Conservation (phyloP, 2,888 invertebrate genomes). For the Mimachlamys varia region DNA sequence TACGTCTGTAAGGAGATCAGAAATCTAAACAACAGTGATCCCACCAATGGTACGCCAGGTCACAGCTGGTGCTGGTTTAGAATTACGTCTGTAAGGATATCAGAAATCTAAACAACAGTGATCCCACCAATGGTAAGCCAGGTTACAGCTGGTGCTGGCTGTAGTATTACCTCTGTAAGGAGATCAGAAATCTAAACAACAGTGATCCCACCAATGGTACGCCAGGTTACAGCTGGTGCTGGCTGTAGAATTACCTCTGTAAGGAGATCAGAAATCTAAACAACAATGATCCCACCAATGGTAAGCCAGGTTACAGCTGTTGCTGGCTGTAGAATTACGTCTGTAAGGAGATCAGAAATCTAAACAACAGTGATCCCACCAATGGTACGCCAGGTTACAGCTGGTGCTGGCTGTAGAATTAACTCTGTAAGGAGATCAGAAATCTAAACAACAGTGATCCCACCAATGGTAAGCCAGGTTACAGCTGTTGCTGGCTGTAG, state of each 20-base stretch:
- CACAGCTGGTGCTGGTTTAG: conserved; percentile 88
- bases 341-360: conserved; percentile 49
- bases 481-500: conserved; percentile 88
- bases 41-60: conserved; percentile 92
- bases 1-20: conserved; percentile 58
- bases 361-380: conserved; percentile 90
- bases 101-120: conserved; percentile 82
- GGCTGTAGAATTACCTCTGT: conserved; percentile 82
- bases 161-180: conserved; percentile 65
- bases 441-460: conserved; percentile 85
- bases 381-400: conserved; percentile 90
- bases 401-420: conserved; percentile 86
- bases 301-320: conserved; percentile 92
- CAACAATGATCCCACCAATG: conserved; percentile 90
- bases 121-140: conserved; percentile 91
- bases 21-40: conserved; percentile 84
- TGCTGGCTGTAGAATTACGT: conserved; percentile 83
- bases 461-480: conserved; percentile 91
- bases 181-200: conserved; percentile 71
- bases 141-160: conserved; percentile 90
- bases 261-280: neutral
- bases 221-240: conserved; percentile 90
- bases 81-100: conserved; percentile 60
- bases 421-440: conserved; percentile 58
- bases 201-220: conserved; percentile 90